Conservation (phyloP, 2,888 invertebrate species). For the Habroteleia sp. region DNA sequence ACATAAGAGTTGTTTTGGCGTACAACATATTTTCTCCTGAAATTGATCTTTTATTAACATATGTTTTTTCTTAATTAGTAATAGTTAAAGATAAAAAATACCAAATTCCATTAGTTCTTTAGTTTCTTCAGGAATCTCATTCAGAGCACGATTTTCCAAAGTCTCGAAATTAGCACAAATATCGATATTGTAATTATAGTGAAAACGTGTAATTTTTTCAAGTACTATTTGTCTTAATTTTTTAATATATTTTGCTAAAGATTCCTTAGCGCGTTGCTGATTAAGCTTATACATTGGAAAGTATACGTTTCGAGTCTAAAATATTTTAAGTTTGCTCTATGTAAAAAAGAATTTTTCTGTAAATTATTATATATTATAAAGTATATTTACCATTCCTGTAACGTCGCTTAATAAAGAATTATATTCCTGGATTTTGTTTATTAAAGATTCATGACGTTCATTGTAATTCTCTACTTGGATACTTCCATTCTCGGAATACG, state of each 20-base stretch:
- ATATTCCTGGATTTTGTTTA: conserved; percentile 71
- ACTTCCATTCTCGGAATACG: conserved; percentile 72
- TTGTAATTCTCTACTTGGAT: conserved; percentile 80
- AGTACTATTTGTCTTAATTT: conserved; percentile 83
- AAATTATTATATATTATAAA: too few relatives aligned
- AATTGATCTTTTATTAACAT: too few relatives aligned
- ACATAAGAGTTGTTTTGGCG: conserved; percentile 88
- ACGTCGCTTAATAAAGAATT: conserved; percentile 70
- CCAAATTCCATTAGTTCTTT: conserved; percentile 88
- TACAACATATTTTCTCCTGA: conserved; percentile 89
- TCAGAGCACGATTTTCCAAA: conserved; percentile 85
- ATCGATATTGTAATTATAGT: conserved; percentile 85
- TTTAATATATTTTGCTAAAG: conserved; percentile 84
- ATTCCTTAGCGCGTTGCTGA: conserved; percentile 85
- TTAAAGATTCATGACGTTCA: conserved; percentile 3
- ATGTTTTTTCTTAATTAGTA: too few relatives aligned
- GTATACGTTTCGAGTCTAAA: conserved; percentile 84
- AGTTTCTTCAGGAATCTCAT: conserved; percentile 88
- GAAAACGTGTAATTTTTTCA: conserved; percentile 84
- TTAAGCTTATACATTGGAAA: conserved; percentile 85
- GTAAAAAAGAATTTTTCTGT: too few relatives aligned
- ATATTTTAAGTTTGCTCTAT: conserved; percentile 3
- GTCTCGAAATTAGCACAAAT: conserved; percentile 88
- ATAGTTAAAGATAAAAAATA: conserved; percentile 44
- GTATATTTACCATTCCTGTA: conserved; percentile 71